These are phyloP conservation scores for Podarcis siculus DNA, from an alignment of 2,797 vertebrate species.

Conservation along the genomic window DNA sequence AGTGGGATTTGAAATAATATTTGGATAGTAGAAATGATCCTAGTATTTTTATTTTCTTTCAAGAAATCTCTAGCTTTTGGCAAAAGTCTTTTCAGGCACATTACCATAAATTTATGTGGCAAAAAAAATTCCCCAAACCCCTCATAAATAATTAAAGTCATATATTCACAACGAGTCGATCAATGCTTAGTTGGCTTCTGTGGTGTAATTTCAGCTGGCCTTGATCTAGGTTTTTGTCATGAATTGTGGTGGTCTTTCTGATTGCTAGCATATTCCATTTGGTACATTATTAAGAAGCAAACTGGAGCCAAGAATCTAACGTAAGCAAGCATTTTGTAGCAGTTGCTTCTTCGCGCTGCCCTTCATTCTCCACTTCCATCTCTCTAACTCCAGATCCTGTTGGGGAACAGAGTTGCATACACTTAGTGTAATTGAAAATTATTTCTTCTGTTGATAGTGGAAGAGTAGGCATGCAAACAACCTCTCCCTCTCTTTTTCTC, in stretches of 20 bases:
- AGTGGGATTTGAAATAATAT: constrained; percentile 63
- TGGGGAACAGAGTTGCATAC: constrained; percentile 59
- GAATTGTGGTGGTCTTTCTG: constrained; percentile 64
- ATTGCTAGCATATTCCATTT: constrained; percentile 57
- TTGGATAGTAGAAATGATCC: constrained; percentile 56
- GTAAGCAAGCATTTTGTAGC: constrained; percentile 43
- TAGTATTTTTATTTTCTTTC: constrained; percentile 49
- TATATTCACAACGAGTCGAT: constrained; percentile 36
- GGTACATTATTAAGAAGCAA: constrained; percentile 52
- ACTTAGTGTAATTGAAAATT: constrained; percentile 74
- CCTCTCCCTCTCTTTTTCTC: constrained; percentile 73
- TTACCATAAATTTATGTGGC: constrained; percentile 53
- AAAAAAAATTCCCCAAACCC: constrained; percentile 54
- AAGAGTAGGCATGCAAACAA: constrained; percentile 63
- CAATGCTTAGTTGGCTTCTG: constrained; percentile 53
- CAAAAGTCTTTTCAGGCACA: constrained; percentile 44
- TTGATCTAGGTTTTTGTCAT: constrained; percentile 56
- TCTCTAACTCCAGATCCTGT: constrained; percentile 56
- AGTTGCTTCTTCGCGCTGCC: constrained; percentile 25
- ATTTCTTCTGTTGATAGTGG: constrained; percentile 72
- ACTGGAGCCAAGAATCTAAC: constrained; percentile 32
- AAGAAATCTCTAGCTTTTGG: constrained; percentile 39
- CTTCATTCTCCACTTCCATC: constrained; percentile 51
- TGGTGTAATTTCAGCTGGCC: constrained; percentile 51
- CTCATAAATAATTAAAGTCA: constrained; percentile 49